Evolutionary conservation across 2,888 invertebrate genomes (phyloP).

Genomic region (Hedya salicella): DNA sequence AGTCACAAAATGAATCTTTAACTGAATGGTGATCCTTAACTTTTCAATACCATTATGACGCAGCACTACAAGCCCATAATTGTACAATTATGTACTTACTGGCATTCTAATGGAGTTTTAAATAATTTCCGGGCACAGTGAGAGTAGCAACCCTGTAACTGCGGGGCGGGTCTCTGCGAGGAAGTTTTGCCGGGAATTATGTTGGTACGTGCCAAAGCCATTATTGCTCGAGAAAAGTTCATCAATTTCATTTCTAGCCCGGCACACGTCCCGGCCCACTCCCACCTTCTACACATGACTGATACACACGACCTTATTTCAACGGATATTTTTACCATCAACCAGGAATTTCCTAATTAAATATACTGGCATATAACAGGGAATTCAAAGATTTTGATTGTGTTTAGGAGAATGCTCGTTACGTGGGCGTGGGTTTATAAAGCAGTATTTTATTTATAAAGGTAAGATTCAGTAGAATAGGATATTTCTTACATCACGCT

Average conservation of each 20-base stretch:
- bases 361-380: constrained; percentile 21
- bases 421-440: constrained; percentile 5
- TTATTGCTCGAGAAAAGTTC: constrained; percentile 86
- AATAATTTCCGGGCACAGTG: constrained; percentile 16
- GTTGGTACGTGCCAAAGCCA: constrained; percentile 86
- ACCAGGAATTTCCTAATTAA: constrained; percentile 32
- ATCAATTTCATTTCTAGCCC: constrained; percentile 83
- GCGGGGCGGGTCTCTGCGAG: constrained; percentile 68
- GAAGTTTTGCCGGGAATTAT: constrained; percentile 84
- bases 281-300: constrained; percentile 46
- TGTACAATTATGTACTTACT: neutral
- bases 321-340: constrained; percentile 33
- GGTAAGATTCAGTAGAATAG: too few species aligned
- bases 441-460: constrained; percentile 3
- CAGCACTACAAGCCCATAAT: neutral
- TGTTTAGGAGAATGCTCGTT: constrained; percentile 5
- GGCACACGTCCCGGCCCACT: constrained; percentile 49
- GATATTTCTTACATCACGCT: too few species aligned
- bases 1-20: neutral
- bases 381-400: constrained; percentile 28
- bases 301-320: constrained; percentile 43
- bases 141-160: constrained; percentile 65
- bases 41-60: neutral
- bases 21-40: neutral
- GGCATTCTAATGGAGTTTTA: constrained; percentile 13